phyloP scores from a whole-genome alignment of 2,888 invertebrate species.

The Rutpela maculata region DNA sequence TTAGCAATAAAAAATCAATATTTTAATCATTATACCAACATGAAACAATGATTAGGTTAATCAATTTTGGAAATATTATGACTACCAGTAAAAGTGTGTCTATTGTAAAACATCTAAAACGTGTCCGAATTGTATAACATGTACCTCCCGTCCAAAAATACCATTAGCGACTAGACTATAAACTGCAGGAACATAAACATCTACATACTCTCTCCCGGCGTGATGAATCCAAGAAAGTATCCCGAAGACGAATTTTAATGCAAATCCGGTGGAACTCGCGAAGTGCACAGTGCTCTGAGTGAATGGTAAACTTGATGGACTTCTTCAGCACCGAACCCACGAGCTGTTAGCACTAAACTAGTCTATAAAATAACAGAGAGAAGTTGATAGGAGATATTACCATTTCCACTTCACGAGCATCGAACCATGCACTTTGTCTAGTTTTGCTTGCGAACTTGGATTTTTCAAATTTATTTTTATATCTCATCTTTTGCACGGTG shows the following conservation, averaged over 20 bases:
- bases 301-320: constrained; percentile 48
- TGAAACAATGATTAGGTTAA: no score
- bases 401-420: constrained; percentile 69
- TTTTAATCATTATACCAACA: no score
- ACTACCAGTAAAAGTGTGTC: no score
- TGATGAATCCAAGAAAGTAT: constrained; percentile 11
- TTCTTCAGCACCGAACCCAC: constrained; percentile 61
- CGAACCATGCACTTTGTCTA: constrained; percentile 67
- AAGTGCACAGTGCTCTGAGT: constrained; percentile 16
- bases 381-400: constrained; percentile 67
- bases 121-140: not conserved
- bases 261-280: constrained; percentile 5
- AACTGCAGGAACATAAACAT: constrained; percentile 16
- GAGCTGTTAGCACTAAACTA: constrained; percentile 63
- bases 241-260: constrained; percentile 1
- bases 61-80: no score
- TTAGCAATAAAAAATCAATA: no score
- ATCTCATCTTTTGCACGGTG: constrained; percentile 18
- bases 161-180: not conserved
- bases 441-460: constrained; percentile 55
- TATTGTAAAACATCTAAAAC: no score
- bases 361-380: constrained; percentile 64
- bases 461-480: constrained; percentile 37
- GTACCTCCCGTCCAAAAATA: not conserved
- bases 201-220: constrained; percentile 26